Evolutionary conservation across 2,113 vertebrate genomes (phyloP).

Genomic region (Triplophysa tibetana): DNA sequence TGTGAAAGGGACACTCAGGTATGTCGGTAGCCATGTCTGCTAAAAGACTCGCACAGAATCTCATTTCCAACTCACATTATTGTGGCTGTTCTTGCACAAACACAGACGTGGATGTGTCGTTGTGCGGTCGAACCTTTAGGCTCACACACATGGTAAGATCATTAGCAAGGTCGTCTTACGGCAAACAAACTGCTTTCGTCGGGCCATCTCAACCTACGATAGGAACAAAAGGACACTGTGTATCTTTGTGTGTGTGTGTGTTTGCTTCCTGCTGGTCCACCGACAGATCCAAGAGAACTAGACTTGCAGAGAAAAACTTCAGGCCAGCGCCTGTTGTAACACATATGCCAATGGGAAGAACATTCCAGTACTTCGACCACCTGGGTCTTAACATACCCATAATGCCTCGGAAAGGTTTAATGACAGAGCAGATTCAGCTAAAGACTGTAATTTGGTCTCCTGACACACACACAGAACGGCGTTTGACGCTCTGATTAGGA

Average conservation of each 20-base stretch:
- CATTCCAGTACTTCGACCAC: conserved; percentile 50
- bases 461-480: conserved; percentile 15
- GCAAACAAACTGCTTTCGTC: conserved; percentile 30
- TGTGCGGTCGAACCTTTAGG: neutral
- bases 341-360: conserved; percentile 27
- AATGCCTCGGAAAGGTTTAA: conserved; percentile 42
- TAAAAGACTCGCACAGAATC: conserved; percentile 7
- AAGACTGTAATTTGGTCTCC: conserved; percentile 48
- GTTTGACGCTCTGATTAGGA: conserved; percentile 29
- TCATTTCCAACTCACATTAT: neutral
- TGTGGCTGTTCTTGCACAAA: conserved; percentile 11
- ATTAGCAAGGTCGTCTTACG: conserved; percentile 44
- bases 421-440: conserved; percentile 47
- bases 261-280: conserved; percentile 24
- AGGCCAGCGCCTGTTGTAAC: conserved; percentile 33
- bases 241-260: conserved; percentile 43
- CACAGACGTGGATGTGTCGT: neutral
- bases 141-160: conserved; percentile 47
- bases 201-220: conserved; percentile 38
- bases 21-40: neutral
- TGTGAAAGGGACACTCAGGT: conserved; percentile 2
- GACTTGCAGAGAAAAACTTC: conserved; percentile 39
- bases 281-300: conserved; percentile 35
- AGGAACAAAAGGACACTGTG: conserved; percentile 52
- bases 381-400: conserved; percentile 53